Evolutionary conservation across 2,888 invertebrate genomes (phyloP), one percentile per base, ranked within the genome.

Genomic region (Entomobrya multifasciata): DNA sequence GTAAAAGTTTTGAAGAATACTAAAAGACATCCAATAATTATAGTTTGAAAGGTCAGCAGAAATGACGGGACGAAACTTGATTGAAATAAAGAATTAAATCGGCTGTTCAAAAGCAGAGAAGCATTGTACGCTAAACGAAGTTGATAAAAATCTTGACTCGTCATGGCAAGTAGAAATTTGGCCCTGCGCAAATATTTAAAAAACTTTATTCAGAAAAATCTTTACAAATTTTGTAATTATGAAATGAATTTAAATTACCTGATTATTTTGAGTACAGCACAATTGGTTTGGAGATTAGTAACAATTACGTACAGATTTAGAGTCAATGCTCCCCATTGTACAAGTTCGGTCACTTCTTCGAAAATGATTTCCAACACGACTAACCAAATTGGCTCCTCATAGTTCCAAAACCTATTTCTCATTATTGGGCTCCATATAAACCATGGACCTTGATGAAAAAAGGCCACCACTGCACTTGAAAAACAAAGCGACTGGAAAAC

Each of bases 301-400:
- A 60, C 60, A n/a, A 60, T 60, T 11, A 60, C 60, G 27, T 60
- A 60, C 10, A 60, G 60, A 2, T 27, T 60, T 15, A 60, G 11
- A 4, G n/a, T 27, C 27, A 60, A n/a, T 1, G 60, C 25, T 10
- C 60, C 60, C 60, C 60, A 60, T 27, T 60, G 60, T 2, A 60
- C 13, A 13, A 6, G 15, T n/a, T 60, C 60, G 13, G 60, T 60
- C n/a, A 60, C 1, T 15, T 6, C 1, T 27, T 60, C 60, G 10
- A 15, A 13, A 4, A 27, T 15, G 1, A 60, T 27, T 27, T n/a
- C n/a, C n/a, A n/a, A n/a, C n/a, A n/a, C n/a, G n/a, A n/a, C n/a
- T n/a, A n/a, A n/a, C n/a, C n/a, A n/a, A n/a, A n/a, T n/a, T n/a
- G n/a, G n/a, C n/a, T n/a, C n/a, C n/a, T n/a, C n/a, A n/a, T n/a